Base-by-base conservation (phyloP, 23 tunicate species). In the Ciona savignyi region DNA sequence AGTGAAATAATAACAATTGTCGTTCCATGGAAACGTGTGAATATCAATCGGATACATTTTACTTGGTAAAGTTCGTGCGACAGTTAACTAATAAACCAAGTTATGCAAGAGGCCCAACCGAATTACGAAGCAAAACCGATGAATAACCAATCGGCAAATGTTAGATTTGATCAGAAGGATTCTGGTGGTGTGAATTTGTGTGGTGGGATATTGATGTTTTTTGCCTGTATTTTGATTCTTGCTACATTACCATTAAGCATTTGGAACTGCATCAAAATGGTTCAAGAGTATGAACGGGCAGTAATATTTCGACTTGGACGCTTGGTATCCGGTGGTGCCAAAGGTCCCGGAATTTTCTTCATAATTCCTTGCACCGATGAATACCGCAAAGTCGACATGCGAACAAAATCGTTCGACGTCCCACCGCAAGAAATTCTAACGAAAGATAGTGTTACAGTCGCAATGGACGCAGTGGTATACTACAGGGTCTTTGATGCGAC, bases 371-470 rank as follows among this genome's bases (percentile, higher is more conserved):
- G 98, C 66, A 93, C 92, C 24, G 98, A 93, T 35, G 84, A 86
- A 15, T 93, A 86, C 76, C 63, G 81, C 11, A 63, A 81, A 49
- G 82, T 93, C 1, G 98, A 93, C 68, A 28, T 93, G 56, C 51
- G 98, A 62, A 85, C 89, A 4, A 81, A 66, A 67, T 73, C 88
- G 0, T 93, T 93, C 49, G 98, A 93, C 68, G 81, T 93, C 66
- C 98, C 98, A 0, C 98, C 98, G 4, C 98, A 93, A 51, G 98
- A 93, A 66, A 86, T 93, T 32, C 69, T 93, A 27, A 91, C 86
- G 4, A 91, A 76, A 65, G 97, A 91, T 77, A 91, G 97, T 35
- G 97, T 91, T 1, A 91, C 98, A 33, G 84, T 93, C 25, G 82
- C 85, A 30, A 81, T 93, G 70, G 98, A 93, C 64, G 98, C 98